Conservation (phyloP, 2,113 vertebrate species). For the Sorex araneus region DNA sequence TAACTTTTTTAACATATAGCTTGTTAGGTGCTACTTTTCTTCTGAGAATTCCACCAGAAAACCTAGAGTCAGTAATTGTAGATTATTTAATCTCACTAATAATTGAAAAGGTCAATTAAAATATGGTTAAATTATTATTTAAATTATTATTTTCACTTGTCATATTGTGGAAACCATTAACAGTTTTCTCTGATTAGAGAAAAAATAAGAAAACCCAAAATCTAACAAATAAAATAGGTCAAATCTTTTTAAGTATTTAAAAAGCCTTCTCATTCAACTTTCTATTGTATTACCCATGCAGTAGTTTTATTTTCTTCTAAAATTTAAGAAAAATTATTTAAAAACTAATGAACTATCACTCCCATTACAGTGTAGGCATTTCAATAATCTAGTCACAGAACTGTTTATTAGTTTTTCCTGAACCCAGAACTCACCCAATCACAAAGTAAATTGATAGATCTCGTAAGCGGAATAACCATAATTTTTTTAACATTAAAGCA, state of each 20-base stretch:
- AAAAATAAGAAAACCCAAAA: constrained; percentile 52
- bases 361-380: neutral
- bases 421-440: neutral
- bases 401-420: neutral
- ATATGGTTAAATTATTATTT: constrained; percentile 6
- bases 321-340: constrained; percentile 23
- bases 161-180: neutral
- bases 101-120: neutral
- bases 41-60: constrained; percentile 21
- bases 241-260: constrained; percentile 36
- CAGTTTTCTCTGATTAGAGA: neutral
- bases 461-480: neutral
- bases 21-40: constrained; percentile 36
- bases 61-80: constrained; percentile 41
- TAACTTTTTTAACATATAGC: neutral
- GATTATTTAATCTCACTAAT: neutral
- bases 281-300: neutral
- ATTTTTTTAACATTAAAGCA: constrained; percentile 47
- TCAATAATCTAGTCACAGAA: too few relatives aligned
- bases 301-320: constrained; percentile 36
- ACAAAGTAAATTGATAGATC: too few relatives aligned
- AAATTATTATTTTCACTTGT: constrained; percentile 11
- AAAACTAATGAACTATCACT: neutral
- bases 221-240: constrained; percentile 16
- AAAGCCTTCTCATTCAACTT: neutral